Conservation (phyloP, 2,888 invertebrate species). For the Orchestes rusci region DNA sequence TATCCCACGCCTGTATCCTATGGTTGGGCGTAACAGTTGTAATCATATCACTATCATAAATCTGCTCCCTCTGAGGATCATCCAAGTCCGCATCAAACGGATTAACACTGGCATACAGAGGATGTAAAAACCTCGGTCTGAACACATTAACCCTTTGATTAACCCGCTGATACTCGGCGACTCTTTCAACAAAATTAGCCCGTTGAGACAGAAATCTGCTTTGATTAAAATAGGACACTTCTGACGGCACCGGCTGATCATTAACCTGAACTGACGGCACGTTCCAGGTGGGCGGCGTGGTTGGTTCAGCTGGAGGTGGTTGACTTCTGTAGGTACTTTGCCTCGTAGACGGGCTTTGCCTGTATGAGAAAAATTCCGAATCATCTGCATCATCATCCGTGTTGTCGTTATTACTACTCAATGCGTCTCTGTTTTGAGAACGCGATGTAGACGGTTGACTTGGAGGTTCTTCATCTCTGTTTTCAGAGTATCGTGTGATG, state of each 20-base stretch:
- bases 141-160: conserved; percentile 35
- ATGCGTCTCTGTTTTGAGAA: conserved; percentile 13
- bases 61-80: conserved; percentile 39
- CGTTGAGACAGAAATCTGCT: too few relatives aligned
- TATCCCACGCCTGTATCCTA: conserved; percentile 81
- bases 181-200: conserved; percentile 35
- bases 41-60: conserved; percentile 42
- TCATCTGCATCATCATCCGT: conserved; percentile 26
- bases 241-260: conserved; percentile 47
- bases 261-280: conserved; percentile 51
- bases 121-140: conserved; percentile 42
- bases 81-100: conserved; percentile 42
- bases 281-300: conserved; percentile 29
- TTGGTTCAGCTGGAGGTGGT: conserved; percentile 5
- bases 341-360: not conserved
- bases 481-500: conserved; percentile 25
- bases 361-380: conserved; percentile 1
- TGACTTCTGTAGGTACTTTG: too few relatives aligned
- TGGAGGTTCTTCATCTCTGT: conserved; percentile 16
- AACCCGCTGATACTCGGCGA: too few relatives aligned
- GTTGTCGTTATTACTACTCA: conserved; percentile 29
- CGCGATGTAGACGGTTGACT: conserved; percentile 21
- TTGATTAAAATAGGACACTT: too few relatives aligned
- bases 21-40: conserved; percentile 62
- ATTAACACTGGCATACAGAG: conserved; percentile 46